phyloP scores from a whole-genome alignment of 2,888 invertebrate genomes.

The Netelia virgata region DNA sequence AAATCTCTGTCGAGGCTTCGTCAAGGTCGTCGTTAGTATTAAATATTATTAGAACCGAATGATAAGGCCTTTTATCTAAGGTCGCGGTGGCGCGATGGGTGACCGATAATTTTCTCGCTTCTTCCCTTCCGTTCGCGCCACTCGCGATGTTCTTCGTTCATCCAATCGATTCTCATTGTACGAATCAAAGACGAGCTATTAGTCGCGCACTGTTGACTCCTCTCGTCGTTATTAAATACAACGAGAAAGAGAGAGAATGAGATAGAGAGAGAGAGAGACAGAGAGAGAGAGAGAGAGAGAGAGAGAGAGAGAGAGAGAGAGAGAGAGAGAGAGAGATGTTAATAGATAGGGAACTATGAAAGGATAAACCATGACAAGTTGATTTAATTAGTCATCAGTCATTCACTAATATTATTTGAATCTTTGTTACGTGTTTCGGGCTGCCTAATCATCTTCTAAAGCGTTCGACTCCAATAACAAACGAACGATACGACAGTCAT shows the following conservation, averaged over 20 bases:
- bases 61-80: slow-evolving; percentile 57
- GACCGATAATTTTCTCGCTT: slow-evolving; percentile 24
- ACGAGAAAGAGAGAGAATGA: neutral
- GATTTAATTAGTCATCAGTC: slow-evolving; percentile 31
- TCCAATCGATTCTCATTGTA: slow-evolving; percentile 31
- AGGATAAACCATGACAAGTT: slow-evolving; percentile 20
- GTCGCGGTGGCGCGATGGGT: slow-evolving; percentile 33
- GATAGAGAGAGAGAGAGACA: too few relatives aligned
- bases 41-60: slow-evolving; percentile 42
- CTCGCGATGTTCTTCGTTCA: slow-evolving; percentile 18
- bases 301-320: neutral
- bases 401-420: neutral
- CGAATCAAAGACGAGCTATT: slow-evolving; percentile 1
- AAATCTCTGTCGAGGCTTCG: neutral
- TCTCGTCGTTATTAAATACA: neutral
- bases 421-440: neutral
- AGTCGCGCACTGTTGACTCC: slow-evolving; percentile 10
- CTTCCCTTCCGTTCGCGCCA: neutral
- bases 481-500: neutral
- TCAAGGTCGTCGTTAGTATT: neutral
- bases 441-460: neutral
- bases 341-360: neutral
- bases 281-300: neutral
- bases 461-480: neutral
- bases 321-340: neutral